Percentiles rank a stretch among this genome's conserved stretches.
These are phyloP conservation scores for Leguminivora glycinivorella DNA, from an alignment of 1,140 invertebrate genomes.

Conservation along the genomic window DNA sequence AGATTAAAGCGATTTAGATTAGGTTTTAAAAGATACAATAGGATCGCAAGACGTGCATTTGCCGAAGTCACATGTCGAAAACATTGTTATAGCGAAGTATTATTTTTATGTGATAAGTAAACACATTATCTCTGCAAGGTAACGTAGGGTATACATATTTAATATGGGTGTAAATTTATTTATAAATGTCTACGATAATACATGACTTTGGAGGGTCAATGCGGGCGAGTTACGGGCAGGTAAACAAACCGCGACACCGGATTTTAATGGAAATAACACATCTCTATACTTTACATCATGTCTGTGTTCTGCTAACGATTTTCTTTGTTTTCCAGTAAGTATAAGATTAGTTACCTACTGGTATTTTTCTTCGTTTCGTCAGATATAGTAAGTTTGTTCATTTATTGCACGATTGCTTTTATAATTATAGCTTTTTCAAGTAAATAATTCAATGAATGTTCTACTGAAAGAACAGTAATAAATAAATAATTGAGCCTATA, in stretches of 20 bases:
- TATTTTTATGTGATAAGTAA: not conserved
- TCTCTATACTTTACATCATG: not conserved
- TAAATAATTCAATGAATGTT: too few species aligned
- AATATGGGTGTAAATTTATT: not conserved
- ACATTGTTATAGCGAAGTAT: not conserved
- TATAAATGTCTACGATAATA: slow-evolving; percentile 8
- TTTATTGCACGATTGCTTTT: not conserved
- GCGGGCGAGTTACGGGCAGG: slow-evolving; percentile 14
- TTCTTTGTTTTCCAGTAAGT: not conserved
- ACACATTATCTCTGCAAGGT: not conserved
- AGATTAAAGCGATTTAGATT: too few species aligned
- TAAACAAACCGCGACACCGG: slow-evolving; percentile 19
- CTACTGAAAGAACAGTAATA: too few species aligned
- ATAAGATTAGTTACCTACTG: too few species aligned
- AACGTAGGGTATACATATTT: not conserved
- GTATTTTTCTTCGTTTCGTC: not conserved
- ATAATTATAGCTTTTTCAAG: too few species aligned
- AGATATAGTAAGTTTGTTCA: not conserved
- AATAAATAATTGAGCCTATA: too few species aligned
- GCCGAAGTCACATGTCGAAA: not conserved
- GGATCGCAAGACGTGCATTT: too few species aligned
- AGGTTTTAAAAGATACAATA: too few species aligned
- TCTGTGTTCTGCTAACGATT: not conserved
- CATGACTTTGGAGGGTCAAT: slow-evolving; percentile 23
- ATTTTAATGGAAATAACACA: slow-evolving; percentile 12